These are phyloP conservation scores for Oryzaephilus surinamensis DNA, from an alignment of 1,140 invertebrate species.

Conservation along the genomic window DNA sequence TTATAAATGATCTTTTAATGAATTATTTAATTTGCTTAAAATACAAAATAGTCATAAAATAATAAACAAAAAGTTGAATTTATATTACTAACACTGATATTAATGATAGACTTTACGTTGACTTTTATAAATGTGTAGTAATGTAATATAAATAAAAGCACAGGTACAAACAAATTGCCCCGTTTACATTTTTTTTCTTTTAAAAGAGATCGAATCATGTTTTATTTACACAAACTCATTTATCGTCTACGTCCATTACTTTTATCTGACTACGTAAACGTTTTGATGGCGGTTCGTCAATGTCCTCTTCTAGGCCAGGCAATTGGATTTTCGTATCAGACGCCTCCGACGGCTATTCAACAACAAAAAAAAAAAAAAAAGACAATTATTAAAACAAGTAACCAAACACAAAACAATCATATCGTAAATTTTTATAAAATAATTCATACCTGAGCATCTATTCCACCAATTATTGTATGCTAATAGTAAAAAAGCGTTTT, in stretches of 20 bases:
- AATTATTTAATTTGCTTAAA: no score
- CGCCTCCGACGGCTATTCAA: conserved; percentile 57
- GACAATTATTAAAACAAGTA: conserved; percentile 1
- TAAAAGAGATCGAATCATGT: conserved; percentile 8
- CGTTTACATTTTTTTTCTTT: conserved; percentile 1
- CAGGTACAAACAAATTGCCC: no score
- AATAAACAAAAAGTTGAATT: no score
- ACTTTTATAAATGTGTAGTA: no score
- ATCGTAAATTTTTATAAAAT: conserved; percentile 2
- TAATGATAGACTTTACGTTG: no score
- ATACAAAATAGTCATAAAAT: no score
- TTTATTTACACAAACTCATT: conserved; percentile 23
- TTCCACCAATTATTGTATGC: conserved; percentile 27
- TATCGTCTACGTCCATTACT: conserved; percentile 24
- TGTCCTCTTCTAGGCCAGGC: conserved; percentile 55
- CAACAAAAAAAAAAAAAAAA: conserved; percentile 12
- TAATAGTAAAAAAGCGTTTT: conserved; percentile 13
- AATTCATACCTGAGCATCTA: conserved; percentile 39
- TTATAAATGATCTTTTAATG: no score
- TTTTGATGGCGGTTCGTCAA: conserved; percentile 42
- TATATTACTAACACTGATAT: no score
- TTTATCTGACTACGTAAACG: conserved; percentile 32
- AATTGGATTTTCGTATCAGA: conserved; percentile 64
- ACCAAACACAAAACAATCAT: background rate
- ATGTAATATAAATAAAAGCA: no score